Evolutionary conservation across 2,888 invertebrate species (phyloP).

Genomic region (Lagria hirta): DNA sequence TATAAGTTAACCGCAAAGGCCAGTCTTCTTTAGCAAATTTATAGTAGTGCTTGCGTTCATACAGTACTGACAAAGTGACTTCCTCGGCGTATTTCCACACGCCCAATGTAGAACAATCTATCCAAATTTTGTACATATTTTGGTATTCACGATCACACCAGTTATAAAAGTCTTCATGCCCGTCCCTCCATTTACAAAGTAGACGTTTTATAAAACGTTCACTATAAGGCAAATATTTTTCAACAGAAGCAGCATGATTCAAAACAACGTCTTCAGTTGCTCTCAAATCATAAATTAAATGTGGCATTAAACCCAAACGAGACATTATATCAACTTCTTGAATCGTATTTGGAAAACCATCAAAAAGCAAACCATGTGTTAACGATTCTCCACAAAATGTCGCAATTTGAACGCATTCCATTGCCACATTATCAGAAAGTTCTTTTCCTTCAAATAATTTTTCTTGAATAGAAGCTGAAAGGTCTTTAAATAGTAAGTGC

Average conservation of each 20-base stretch:
- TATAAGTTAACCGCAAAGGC: slow-evolving; percentile 56
- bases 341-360: slow-evolving; percentile 62
- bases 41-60: slow-evolving; percentile 59
- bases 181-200: slow-evolving; percentile 53
- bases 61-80: slow-evolving; percentile 50
- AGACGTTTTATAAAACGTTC: slow-evolving; percentile 53
- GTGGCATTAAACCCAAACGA: slow-evolving; percentile 59
- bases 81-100: slow-evolving; percentile 55
- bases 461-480: slow-evolving; percentile 54
- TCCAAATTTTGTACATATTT: slow-evolving; percentile 58
- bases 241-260: slow-evolving; percentile 37
- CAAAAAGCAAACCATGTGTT: slow-evolving; percentile 63
- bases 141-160: slow-evolving; percentile 61
- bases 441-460: slow-evolving; percentile 54
- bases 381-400: slow-evolving; percentile 55
- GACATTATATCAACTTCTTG: slow-evolving; percentile 57
- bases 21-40: slow-evolving; percentile 54
- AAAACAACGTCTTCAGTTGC: slow-evolving; percentile 50
- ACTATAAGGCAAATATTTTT: slow-evolving; percentile 36
- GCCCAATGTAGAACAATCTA: slow-evolving; percentile 59
- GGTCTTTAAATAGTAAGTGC: slow-evolving; percentile 57
- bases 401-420: slow-evolving; percentile 59
- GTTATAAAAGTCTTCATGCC: slow-evolving; percentile 48
- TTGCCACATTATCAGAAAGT: slow-evolving; percentile 54
- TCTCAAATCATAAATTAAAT: slow-evolving; percentile 59